Evolutionary conservation across 2,888 invertebrate species (phyloP).

Genomic region (Parnassius smintheus): DNA sequence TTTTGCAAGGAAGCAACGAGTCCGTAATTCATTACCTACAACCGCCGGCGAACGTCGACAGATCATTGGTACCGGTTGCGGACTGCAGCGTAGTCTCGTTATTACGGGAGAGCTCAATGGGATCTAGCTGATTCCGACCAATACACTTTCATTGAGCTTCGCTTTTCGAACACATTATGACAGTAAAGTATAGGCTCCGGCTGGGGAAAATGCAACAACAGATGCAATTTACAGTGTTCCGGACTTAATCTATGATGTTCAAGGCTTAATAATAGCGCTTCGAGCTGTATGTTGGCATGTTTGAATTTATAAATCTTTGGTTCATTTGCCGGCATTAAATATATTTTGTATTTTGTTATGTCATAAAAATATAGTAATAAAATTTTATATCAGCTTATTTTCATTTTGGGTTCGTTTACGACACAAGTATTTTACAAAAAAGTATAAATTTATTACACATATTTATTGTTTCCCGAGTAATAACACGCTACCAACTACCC

Average conservation of each 20-base stretch:
- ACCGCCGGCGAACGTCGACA: conserved; percentile 40
- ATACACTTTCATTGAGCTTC: conserved; percentile 54
- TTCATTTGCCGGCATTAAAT: neutral
- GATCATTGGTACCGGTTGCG: conserved; percentile 53
- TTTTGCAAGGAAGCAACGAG: conserved; percentile 63
- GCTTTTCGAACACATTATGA: conserved; percentile 56
- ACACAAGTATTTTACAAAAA: no score
- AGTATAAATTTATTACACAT: no score
- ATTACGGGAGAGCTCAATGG: conserved; percentile 62
- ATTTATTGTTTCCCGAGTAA: no score
- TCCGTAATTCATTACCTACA: conserved; percentile 71
- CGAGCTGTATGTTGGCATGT: conserved; percentile 1
- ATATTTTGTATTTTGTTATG: no score
- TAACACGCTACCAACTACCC: no score
- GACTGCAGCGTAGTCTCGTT: conserved; percentile 46
- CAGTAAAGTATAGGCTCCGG: conserved; percentile 49
- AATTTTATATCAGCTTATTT: no score
- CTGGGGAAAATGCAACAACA: conserved; percentile 45
- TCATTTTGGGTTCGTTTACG: no score
- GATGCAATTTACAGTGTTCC: conserved; percentile 48
- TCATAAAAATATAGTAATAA: no score
- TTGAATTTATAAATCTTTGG: neutral
- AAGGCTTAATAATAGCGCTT: conserved; percentile 8
- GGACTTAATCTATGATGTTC: conserved; percentile 6
- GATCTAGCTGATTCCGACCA: conserved; percentile 56